These are phyloP conservation scores for Tiaroga cobitis DNA, from an alignment of 2,797 vertebrate genomes.

Conservation along the genomic window DNA sequence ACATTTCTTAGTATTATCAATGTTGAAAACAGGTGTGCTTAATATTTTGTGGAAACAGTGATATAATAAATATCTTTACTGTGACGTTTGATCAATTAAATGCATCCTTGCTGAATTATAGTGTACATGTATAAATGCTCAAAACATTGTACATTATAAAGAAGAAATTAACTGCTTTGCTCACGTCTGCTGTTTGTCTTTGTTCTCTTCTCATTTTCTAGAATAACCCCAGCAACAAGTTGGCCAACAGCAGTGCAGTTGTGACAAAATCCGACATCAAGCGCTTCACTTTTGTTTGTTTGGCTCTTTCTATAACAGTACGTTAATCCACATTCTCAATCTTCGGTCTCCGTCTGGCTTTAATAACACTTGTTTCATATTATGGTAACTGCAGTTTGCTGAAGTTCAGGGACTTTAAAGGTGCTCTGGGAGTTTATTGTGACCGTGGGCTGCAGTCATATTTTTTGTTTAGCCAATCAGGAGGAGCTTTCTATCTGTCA, in stretches of 20 bases:
- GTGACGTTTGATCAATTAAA: not conserved
- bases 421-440: not conserved
- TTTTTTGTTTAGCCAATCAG: conserved; percentile 1
- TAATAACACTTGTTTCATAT: not conserved
- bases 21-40: not conserved
- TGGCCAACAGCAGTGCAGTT: conserved; percentile 75
- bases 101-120: not conserved
- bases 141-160: not conserved
- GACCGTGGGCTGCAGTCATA: not conserved
- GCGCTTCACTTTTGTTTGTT: conserved; percentile 95
- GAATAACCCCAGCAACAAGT: conserved; percentile 97
- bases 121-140: not conserved
- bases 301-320: conserved; percentile 95
- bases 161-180: not conserved
- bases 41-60: not conserved
- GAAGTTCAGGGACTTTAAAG: conserved; percentile 1
- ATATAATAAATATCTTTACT: not conserved
- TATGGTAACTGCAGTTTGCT: not conserved
- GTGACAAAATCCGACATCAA: conserved; percentile 92
- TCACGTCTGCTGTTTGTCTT: conserved; percentile 1
- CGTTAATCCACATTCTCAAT: conserved; percentile 64
- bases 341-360: not conserved
- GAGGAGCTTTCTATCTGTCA: not conserved
- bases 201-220: conserved; percentile 62
- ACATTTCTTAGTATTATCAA: not conserved